Conservation (phyloP, 2,113 vertebrate species). For the Aix galericulata region DNA sequence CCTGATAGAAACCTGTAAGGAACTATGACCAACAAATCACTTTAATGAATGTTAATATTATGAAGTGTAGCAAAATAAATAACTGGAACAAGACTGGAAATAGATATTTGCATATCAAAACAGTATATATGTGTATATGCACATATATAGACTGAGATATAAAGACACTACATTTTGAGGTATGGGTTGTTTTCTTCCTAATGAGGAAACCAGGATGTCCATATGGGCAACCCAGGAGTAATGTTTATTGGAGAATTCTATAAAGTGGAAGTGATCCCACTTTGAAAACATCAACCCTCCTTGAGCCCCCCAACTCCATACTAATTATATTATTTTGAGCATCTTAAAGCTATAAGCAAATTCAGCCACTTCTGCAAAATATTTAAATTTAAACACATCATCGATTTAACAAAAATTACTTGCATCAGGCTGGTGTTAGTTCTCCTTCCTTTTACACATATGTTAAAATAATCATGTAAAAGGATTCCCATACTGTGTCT, state of each 20-base stretch:
- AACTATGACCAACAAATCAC: not conserved
- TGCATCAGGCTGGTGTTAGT: constrained; percentile 7
- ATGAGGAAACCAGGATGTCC: constrained; percentile 55
- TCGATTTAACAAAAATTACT: constrained; percentile 35
- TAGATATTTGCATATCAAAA: not conserved
- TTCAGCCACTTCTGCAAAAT: constrained; percentile 2
- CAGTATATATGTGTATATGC: not conserved
- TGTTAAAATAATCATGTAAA: constrained; percentile 75
- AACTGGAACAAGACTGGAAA: not conserved
- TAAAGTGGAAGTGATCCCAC: not conserved
- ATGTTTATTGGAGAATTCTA: not conserved
- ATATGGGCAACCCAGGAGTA: not conserved
- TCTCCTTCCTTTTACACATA: constrained; percentile 57
- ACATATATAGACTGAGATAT: not conserved
- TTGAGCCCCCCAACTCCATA: not conserved
- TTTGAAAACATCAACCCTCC: not conserved
- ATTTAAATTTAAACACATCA: constrained; percentile 40
- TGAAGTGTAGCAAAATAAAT: not conserved
- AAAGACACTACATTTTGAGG: not conserved
- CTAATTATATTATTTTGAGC: not conserved
- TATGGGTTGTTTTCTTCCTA: not conserved
- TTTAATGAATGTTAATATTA: not conserved
- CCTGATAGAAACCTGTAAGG: not conserved
- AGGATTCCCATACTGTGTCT: constrained; percentile 46
- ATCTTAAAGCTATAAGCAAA: constrained; percentile 23